Base-by-base conservation (phyloP, 2,113 vertebrate genomes). In the Xiphophorus maculatus region DNA sequence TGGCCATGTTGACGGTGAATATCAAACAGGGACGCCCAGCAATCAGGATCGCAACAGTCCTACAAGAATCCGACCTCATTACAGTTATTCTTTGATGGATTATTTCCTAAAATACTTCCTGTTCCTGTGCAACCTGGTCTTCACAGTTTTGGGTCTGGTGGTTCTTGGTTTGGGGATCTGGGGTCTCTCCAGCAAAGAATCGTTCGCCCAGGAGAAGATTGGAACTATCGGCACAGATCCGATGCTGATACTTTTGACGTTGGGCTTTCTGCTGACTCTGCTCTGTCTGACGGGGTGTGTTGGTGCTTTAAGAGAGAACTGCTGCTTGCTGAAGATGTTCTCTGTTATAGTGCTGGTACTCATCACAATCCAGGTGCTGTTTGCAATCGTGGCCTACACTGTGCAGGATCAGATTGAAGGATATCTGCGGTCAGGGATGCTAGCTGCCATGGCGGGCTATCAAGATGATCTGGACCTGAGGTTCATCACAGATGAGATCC, bases 401-500 rank as follows among this genome's bases (percentile, higher is more conserved):
- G 75, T 95, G 0, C 92, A 93, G 78, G 92, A 83, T 22, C 85
- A 84, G 40, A 90, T 98, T 37, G 89, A 81, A 72, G 82, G 84
- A 0, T 83, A 88, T 12, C 86, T 99, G 88, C 88, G 85, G 17
- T 89, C 92, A 0, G 79, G 88, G 13, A 94, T 98, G 88, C 80
- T 88, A 3, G 40, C 88, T 2, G 97, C 96, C 66, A 91, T 99
- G 75, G 85, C 63, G n/a, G 92, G 84, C 68, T 99, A 98, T 93
- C 95, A 94, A 85, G 96, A 97, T 0, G 95, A 98, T 37, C 93
- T 95, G 0, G 97, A 99, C 91, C 89, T 98, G 66, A 91, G 84
- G 71, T 97, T 99, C 91, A 91, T 98, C 82, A 90, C 95, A 3
- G 96, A 99, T 6, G 96, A 98, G 91, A 89, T 98, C 65, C 98